Base-by-base conservation (phyloP, 1,140 invertebrate species). In the Scaptodrosophila lebanonensis region DNA sequence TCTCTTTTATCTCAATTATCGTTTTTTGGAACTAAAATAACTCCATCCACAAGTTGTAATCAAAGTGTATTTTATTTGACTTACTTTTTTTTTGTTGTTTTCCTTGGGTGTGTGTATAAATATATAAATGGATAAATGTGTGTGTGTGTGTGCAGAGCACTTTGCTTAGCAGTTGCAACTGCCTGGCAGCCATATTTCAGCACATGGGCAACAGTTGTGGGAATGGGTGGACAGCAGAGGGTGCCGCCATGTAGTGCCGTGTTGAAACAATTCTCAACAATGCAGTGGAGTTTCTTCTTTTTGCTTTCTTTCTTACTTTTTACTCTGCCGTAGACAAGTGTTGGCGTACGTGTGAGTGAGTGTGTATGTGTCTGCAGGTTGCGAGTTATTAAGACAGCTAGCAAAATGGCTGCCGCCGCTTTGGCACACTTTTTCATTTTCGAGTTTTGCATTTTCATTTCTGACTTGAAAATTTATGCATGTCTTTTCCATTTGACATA, bases 231-330 rank as follows among this genome's bases (percentile, higher is more conserved):
- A n/a, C 16, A 6, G 42, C 27, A 22, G 38, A 5, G 9, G 12
- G 15, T 45, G 40, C 40, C 20, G 16, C 43, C 43, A 29, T 45
- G 22, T 45, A 32, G 30, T 11, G 30, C 43, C 27, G 27, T 29
- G 29, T 16, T 69, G 66, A 47, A 70, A 70, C 59, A 62, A 69
- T 58, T 68, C 59, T 44, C 43, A 54, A 69, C 66, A 70, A 70
- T 70, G 43, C 66, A 64, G 52, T 38, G 52, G 49, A 64, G 42
- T 65, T 65, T 64, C 39, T 25, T 63, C 17, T 12, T 7, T 25
- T 27, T 30, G 36, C n/a, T 25, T 30, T 7, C 44, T 35, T 38
- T 16, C 30, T 3, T 30, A 5, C 36, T 48, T 45, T 22, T 57
- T 61, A 56, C 53, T 47, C 54, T 30, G 27, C 42, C 11, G 32